Conservation (phyloP, 2,888 invertebrate species). For the Choristoneura rosaceana region DNA sequence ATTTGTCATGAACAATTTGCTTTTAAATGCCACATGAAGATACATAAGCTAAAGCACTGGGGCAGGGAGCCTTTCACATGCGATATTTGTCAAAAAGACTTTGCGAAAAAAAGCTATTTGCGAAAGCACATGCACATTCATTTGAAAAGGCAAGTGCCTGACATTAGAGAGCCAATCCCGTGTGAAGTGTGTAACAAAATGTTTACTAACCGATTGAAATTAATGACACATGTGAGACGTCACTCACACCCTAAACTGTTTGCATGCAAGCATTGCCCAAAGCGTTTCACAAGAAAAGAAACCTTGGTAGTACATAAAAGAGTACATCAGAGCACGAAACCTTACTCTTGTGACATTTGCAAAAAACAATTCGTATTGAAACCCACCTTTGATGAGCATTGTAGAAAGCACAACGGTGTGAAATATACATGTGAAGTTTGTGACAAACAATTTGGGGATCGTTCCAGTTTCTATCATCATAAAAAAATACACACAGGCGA, state of each 20-base stretch:
- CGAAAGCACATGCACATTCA: not conserved
- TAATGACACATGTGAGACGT: not conserved
- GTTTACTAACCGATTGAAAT: not conserved
- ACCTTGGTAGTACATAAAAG: not conserved
- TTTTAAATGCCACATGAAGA: not conserved
- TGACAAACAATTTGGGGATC: not conserved
- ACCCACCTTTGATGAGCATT: not conserved
- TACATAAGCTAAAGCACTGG: not conserved
- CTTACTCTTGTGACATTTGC: not conserved
- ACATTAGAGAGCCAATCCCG: not conserved
- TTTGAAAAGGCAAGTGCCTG: not conserved
- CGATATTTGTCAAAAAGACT: not conserved
- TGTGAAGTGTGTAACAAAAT: not conserved
- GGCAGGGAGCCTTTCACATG: not conserved
- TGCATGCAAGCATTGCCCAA: not conserved
- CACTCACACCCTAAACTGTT: not conserved
- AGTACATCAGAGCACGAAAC: not conserved
- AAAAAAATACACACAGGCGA: not conserved
- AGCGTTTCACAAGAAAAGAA: not conserved
- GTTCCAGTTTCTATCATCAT: not conserved
- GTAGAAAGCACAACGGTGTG: not conserved
- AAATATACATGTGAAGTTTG: constrained; percentile 1
- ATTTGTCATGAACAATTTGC: constrained; percentile 3
- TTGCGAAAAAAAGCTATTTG: not conserved
- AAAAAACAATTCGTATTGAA: not conserved